A percentile compares a stretch with the other conserved stretches of the same genome.
Conservation (phyloP, 2,113 vertebrate species). For the Haemorhous mexicanus region DNA sequence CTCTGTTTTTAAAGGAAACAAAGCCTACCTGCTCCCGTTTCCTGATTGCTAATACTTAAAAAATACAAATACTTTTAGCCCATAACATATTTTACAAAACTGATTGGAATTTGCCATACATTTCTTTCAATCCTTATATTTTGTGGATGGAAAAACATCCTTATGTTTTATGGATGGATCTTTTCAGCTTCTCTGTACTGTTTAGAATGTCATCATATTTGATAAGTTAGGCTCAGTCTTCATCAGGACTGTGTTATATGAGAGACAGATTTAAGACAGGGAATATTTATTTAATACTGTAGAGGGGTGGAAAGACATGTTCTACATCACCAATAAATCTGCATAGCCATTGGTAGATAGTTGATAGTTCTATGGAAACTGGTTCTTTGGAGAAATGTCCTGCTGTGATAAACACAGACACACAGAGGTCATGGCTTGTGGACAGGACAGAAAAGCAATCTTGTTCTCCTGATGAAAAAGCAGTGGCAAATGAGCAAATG, state of each 20-base stretch:
- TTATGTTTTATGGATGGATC: not conserved
- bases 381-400: not conserved
- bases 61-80: not conserved
- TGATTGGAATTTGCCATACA: not conserved
- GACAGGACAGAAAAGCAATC: not conserved
- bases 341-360: not conserved
- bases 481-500: slow-evolving; percentile 5
- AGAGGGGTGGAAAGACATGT: not conserved
- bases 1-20: not conserved
- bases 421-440: not conserved
- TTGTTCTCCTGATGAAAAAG: not conserved
- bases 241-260: not conserved
- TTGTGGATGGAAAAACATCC: not conserved
- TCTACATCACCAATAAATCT: not conserved
- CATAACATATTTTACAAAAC: not conserved
- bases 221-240: not conserved
- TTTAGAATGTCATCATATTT: not conserved
- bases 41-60: not conserved
- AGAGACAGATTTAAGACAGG: not conserved
- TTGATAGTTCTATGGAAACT: not conserved
- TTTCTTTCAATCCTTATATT: not conserved
- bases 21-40: not conserved
- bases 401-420: not conserved
- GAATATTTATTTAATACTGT: not conserved
- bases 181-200: not conserved